Conservation (phyloP, 37 sponge, comb jelly and placozoan species). For the Ianthella basta region DNA sequence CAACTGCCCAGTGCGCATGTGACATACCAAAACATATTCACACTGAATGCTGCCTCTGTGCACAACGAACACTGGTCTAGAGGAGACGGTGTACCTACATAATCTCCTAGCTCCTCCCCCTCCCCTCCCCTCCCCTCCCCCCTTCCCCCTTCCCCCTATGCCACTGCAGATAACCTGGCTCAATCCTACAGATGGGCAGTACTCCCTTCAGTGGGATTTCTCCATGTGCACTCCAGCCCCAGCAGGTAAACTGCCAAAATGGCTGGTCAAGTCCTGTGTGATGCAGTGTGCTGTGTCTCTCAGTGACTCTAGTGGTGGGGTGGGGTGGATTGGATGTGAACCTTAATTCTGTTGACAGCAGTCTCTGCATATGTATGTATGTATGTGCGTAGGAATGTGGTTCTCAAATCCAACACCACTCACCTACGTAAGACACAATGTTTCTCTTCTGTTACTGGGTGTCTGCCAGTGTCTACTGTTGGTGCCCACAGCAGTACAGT, state of each 20-base stretch:
- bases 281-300: too few species aligned
- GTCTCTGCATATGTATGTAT: background rate
- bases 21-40: conserved; percentile 83
- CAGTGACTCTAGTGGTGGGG: too few species aligned
- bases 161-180: conserved; percentile 77
- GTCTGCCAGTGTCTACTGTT: background rate
- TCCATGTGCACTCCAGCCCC: conserved; percentile 66
- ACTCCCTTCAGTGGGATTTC: conserved; percentile 89
- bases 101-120: too few species aligned
- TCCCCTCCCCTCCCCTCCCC: background rate
- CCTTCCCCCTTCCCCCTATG: background rate
- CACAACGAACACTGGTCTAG: too few species aligned
- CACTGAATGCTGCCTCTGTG: too few species aligned
- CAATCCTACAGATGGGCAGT: conserved; percentile 84
- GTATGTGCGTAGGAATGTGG: background rate
- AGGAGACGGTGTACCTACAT: too few species aligned
- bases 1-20: conserved; percentile 72
- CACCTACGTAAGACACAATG: background rate
- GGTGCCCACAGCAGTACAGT: too few species aligned
- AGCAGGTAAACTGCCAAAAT: conserved; percentile 18
- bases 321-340: too few species aligned
- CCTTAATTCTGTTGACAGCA: too few species aligned
- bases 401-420: too few species aligned
- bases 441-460: background rate
- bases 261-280: too few species aligned